Evolutionary conservation across 2,888 invertebrate species (phyloP).

Genomic region (Sylvicola cinctus): DNA sequence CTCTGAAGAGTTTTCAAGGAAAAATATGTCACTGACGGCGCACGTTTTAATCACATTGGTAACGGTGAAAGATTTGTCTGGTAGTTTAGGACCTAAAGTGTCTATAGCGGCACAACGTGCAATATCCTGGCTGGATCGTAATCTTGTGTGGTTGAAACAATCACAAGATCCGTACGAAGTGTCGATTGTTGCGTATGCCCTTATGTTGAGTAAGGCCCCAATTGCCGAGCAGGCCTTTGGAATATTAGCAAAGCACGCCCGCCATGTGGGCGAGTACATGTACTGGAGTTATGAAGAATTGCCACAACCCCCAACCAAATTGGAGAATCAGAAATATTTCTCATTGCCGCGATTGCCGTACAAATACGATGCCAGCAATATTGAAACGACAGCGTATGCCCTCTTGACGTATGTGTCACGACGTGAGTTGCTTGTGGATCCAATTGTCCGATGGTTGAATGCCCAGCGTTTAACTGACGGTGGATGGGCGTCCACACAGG

Average conservation of each 20-base stretch:
- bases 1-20: constrained; percentile 32
- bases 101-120: constrained; percentile 56
- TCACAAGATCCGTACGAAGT: constrained; percentile 63
- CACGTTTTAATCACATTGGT: constrained; percentile 79
- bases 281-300: constrained; percentile 71
- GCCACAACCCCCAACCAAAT: constrained; percentile 62
- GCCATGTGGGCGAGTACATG: constrained; percentile 55
- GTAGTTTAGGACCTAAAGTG: constrained; percentile 54
- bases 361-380: constrained; percentile 73
- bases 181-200: constrained; percentile 75
- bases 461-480: constrained; percentile 68
- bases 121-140: constrained; percentile 59
- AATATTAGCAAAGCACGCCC: constrained; percentile 41
- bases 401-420: constrained; percentile 71
- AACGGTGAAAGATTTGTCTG: constrained; percentile 58
- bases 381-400: constrained; percentile 85
- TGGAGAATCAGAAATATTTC: constrained; percentile 84
- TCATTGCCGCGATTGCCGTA: constrained; percentile 71
- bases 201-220: constrained; percentile 66
- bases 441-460: constrained; percentile 81
- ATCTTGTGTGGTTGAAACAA: constrained; percentile 51
- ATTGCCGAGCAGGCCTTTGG: constrained; percentile 65
- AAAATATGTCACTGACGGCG: constrained; percentile 80
- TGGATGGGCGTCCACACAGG: constrained; percentile 79
- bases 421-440: constrained; percentile 60